These are phyloP conservation scores for Hippocampus barbouri DNA, from an alignment of 2,113 vertebrate genomes.

Conservation along the genomic window DNA sequence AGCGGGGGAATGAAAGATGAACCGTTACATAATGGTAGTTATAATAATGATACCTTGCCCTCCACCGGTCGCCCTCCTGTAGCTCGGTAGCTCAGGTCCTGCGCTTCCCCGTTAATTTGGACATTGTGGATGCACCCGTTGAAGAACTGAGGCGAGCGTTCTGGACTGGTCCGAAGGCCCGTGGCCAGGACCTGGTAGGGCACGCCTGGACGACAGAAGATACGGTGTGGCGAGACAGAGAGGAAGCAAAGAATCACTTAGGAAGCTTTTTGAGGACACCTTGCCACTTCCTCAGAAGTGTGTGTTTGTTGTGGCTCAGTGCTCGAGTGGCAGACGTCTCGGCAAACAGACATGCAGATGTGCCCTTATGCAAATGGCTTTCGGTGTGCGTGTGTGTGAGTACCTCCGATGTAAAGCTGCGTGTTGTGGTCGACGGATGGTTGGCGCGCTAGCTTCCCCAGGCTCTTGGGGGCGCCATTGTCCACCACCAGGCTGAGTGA, in stretches of 20 bases:
- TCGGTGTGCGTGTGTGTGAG: not conserved
- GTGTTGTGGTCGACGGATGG: constrained; percentile 83
- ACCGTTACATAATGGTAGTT: not conserved
- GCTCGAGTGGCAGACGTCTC: constrained; percentile 8
- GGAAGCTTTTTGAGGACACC: not conserved
- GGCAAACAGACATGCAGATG: constrained; percentile 9
- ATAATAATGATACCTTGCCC: constrained; percentile 45
- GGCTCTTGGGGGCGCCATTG: constrained; percentile 88
- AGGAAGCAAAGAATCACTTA: not conserved
- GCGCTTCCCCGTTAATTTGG: constrained; percentile 88
- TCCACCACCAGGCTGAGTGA: constrained; percentile 94
- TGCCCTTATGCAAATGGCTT: not conserved
- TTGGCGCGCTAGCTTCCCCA: constrained; percentile 90
- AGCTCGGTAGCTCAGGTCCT: constrained; percentile 79
- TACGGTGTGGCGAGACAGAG: not conserved
- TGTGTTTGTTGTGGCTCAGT: not conserved
- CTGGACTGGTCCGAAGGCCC: constrained; percentile 81
- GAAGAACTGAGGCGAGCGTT: constrained; percentile 82
- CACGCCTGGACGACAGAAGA: constrained; percentile 73
- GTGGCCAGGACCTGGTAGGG: constrained; percentile 81
- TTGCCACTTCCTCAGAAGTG: constrained; percentile 18
- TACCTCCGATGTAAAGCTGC: constrained; percentile 94
- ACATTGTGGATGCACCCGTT: constrained; percentile 93
- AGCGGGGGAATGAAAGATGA: not conserved
- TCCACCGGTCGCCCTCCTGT: constrained; percentile 57